Evolutionary conservation across 2,113 vertebrate species (phyloP).

Genomic region (Pachyramphus minor): DNA sequence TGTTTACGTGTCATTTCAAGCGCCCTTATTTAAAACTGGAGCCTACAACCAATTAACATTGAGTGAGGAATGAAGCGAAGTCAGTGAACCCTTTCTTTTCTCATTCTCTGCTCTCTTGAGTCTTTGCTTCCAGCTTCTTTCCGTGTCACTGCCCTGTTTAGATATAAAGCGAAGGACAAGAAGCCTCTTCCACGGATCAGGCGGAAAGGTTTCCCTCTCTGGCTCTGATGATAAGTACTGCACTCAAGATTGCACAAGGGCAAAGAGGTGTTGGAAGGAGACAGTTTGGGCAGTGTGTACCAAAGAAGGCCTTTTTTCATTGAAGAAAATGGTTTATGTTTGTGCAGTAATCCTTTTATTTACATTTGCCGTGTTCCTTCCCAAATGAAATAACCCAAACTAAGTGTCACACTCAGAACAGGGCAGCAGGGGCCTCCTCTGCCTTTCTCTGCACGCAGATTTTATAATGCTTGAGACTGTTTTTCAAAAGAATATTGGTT

Average conservation of each 20-base stretch:
- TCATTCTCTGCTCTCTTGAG: slow-evolving; percentile 28
- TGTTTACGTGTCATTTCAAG: not conserved
- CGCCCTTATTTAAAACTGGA: not conserved
- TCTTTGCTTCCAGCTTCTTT: slow-evolving; percentile 41
- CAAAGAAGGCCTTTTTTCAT: not conserved
- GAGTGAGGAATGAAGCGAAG: not conserved
- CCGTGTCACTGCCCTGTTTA: slow-evolving; percentile 29
- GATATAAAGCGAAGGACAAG: slow-evolving; percentile 19
- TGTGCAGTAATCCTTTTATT: slow-evolving; percentile 13
- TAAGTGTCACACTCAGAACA: rapidly evolving
- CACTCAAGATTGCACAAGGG: not conserved
- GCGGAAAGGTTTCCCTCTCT: not conserved
- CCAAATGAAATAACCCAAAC: not conserved
- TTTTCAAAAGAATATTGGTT: not conserved
- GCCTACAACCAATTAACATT: slow-evolving; percentile 8
- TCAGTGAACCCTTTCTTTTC: slow-evolving; percentile 37
- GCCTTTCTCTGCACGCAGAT: not conserved
- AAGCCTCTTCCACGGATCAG: slow-evolving; percentile 5
- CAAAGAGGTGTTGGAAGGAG: not conserved
- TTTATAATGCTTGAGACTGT: not conserved
- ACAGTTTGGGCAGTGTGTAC: not conserved
- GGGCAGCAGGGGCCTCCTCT: not conserved
- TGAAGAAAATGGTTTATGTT: not conserved
- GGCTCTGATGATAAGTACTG: not conserved
- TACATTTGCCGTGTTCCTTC: not conserved